Conservation (phyloP, 1,140 invertebrate species). For the Ceratina japonica region DNA sequence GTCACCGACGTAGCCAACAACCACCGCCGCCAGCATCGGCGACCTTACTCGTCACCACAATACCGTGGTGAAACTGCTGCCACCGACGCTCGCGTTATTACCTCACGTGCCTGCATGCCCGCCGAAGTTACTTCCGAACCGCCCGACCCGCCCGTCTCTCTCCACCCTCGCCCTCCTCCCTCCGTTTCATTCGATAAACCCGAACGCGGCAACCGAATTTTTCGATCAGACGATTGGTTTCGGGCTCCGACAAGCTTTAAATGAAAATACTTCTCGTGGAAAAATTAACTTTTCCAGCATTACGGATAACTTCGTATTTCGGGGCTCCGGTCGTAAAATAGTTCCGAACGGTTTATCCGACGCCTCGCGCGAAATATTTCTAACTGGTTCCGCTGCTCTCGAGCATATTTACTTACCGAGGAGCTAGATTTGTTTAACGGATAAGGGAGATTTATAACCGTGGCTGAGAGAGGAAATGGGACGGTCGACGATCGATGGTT, state of each 20-base stretch:
- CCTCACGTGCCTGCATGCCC: slow-evolving; percentile 47
- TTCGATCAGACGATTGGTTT: not conserved
- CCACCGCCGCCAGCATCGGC: not conserved
- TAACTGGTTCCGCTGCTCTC: no score
- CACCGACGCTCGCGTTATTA: slow-evolving; percentile 43
- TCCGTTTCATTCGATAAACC: slow-evolving; percentile 53
- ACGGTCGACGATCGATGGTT: not conserved
- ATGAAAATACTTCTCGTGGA: no score
- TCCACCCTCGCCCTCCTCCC: not conserved
- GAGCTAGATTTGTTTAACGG: not conserved
- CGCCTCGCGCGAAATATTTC: no score
- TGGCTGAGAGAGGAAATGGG: not conserved
- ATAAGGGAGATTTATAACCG: not conserved
- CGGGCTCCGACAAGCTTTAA: no score
- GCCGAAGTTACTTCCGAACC: slow-evolving; percentile 44
- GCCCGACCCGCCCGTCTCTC: not conserved
- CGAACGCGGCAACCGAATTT: slow-evolving; percentile 21
- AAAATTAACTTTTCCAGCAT: no score
- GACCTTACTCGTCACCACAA: slow-evolving; percentile 45
- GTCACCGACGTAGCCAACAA: slow-evolving; percentile 6
- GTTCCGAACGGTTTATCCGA: no score
- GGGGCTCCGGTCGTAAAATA: no score
- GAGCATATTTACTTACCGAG: no score
- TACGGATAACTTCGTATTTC: no score
- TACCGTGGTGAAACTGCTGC: slow-evolving; percentile 47